Conservation (phyloP, 2,888 invertebrate species). For the Drosophila villosipedis region DNA sequence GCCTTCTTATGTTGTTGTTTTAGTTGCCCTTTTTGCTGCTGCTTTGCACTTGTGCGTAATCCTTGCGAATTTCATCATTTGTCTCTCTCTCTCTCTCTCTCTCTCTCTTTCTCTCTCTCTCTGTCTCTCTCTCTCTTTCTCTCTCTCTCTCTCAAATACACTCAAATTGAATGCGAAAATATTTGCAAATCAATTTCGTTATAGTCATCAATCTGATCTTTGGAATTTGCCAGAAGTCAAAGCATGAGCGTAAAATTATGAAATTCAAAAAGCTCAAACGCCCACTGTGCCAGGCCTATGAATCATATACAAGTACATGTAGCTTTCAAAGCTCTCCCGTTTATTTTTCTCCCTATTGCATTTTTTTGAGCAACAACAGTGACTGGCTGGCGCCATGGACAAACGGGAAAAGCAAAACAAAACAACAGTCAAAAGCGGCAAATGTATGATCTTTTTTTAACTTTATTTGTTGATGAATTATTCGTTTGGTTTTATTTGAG, state of each 20-base stretch:
- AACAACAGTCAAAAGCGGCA: not conserved
- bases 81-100: not conserved
- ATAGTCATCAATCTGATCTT: constrained; percentile 11
- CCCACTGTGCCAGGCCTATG: constrained; percentile 10
- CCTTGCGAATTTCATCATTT: constrained; percentile 20
- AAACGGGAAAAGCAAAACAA: constrained; percentile 7
- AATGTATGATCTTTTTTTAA: not conserved
- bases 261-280: constrained; percentile 39
- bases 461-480: not conserved
- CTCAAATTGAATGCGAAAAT: constrained; percentile 1
- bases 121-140: not conserved
- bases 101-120: not conserved
- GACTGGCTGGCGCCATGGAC: constrained; percentile 20
- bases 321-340: constrained; percentile 35
- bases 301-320: not conserved
- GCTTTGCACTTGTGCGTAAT: constrained; percentile 51
- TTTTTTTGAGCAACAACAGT: constrained; percentile 22
- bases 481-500: not conserved
- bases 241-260: constrained; percentile 8
- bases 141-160: not conserved
- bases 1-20: not conserved
- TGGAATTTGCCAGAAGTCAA: not conserved
- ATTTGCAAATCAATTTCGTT: not conserved
- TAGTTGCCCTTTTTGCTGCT: not conserved
- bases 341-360: constrained; percentile 38